Percentiles rank a stretch among this genome's conserved stretches.
phyloP scores from a whole-genome alignment of 1,140 invertebrate genomes.

The Aphidius ervi region DNA sequence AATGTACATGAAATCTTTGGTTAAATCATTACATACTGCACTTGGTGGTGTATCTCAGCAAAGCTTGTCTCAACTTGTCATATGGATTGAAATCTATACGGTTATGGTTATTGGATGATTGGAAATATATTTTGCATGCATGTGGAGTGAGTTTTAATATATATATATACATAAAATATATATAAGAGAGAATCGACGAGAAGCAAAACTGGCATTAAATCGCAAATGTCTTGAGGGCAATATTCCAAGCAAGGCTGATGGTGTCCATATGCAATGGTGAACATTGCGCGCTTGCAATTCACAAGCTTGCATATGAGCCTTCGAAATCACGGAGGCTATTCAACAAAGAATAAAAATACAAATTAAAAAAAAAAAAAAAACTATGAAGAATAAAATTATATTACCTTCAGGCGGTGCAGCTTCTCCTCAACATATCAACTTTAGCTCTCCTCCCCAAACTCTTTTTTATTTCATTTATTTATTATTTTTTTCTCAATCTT shows the following conservation, averaged over 20 bases:
- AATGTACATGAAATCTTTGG: too few relatives aligned
- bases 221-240: background rate
- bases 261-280: too few relatives aligned
- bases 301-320: background rate
- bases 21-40: too few relatives aligned
- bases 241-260: too few relatives aligned
- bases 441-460: slow-evolving; percentile 12
- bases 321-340: slow-evolving; percentile 3
- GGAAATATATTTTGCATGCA: slow-evolving; percentile 1
- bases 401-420: slow-evolving; percentile 49
- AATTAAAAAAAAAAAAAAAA: slow-evolving; percentile 24
- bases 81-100: slow-evolving; percentile 10
- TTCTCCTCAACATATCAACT: slow-evolving; percentile 38
- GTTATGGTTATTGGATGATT: slow-evolving; percentile 7
- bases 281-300: too few relatives aligned
- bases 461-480: slow-evolving; percentile 1
- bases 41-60: too few relatives aligned
- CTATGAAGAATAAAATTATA: slow-evolving; percentile 21
- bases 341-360: slow-evolving; percentile 8
- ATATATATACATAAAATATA: background rate
- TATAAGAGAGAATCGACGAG: slow-evolving; percentile 7
- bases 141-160: background rate
- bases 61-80: too few relatives aligned
- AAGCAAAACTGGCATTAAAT: slow-evolving; percentile 8
- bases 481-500: background rate